Percentiles rank a stretch among this genome's conserved stretches.
Conservation (phyloP, 2,797 vertebrate genomes). For the Pelodytes ibericus region DNA sequence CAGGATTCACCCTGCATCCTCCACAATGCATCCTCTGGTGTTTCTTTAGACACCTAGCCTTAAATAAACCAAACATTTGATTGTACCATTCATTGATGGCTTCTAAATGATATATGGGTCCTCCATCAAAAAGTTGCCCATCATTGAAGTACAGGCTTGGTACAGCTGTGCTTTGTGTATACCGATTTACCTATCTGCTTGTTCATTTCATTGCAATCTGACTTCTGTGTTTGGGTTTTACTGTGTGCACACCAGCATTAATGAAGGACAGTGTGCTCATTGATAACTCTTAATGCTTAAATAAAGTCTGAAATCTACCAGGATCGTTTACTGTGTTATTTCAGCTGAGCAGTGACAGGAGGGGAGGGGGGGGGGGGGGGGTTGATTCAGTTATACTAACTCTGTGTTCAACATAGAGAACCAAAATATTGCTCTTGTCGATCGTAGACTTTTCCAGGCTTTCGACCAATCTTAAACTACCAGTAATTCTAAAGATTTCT, state of each 20-base stretch:
- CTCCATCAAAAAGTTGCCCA: no score
- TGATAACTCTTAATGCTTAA: not conserved
- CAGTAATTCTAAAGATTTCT: no score
- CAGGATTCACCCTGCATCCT: no score
- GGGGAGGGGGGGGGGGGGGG: not conserved
- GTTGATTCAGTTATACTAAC: constrained; percentile 18
- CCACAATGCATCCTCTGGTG: no score
- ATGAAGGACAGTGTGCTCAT: not conserved
- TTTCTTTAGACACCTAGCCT: no score
- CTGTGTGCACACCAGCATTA: not conserved
- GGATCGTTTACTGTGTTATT: constrained; percentile 26
- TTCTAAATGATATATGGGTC: no score
- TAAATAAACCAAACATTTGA: no score
- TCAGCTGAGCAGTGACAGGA: constrained; percentile 14
- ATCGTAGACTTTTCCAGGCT: not conserved
- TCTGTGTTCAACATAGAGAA: not conserved
- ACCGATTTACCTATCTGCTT: no score
- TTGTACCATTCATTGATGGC: no score
- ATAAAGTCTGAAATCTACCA: not conserved
- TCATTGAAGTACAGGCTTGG: no score
- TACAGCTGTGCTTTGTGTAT: no score
- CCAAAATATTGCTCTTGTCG: not conserved
- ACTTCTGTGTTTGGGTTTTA: not conserved
- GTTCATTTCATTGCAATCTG: not conserved
- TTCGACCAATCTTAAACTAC: no score